Percentiles rank a stretch among this genome's conserved stretches.
phyloP scores from a whole-genome alignment of 2,113 vertebrate species.

The Periophthalmodon schlosseri region DNA sequence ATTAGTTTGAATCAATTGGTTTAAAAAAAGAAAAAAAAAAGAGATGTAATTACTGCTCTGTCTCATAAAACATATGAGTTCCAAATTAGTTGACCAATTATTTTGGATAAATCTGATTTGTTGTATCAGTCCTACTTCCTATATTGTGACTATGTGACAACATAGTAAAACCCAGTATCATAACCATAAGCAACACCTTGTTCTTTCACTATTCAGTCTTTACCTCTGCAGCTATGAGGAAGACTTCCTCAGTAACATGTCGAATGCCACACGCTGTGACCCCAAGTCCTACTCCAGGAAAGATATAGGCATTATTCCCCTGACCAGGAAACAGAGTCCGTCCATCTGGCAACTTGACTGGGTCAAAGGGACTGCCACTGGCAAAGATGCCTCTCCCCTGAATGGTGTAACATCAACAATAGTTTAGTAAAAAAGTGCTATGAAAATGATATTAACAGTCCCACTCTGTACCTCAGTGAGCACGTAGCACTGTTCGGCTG shows the following conservation, averaged over 20 bases:
- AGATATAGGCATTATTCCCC: constrained; percentile 97
- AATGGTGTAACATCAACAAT: constrained; percentile 15
- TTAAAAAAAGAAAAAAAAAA: background rate
- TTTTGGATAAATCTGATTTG: background rate
- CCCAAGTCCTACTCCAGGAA: constrained; percentile 91
- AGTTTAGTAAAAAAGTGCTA: background rate
- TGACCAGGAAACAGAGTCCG: constrained; percentile 88
- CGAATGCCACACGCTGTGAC: constrained; percentile 83
- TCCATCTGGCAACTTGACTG: constrained; percentile 87
- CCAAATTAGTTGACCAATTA: background rate
- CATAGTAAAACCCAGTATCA: background rate
- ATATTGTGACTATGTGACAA: no score
- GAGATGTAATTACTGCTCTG: background rate
- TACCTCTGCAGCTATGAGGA: constrained; percentile 94
- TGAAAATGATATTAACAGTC: background rate
- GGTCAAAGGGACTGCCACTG: constrained; percentile 95
- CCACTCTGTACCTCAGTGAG: constrained; percentile 83
- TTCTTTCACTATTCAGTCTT: constrained; percentile 12
- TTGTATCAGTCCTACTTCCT: background rate
- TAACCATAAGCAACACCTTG: background rate
- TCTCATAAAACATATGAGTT: background rate
- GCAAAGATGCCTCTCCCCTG: constrained; percentile 94
- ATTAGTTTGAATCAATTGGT: background rate
- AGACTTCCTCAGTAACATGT: constrained; percentile 84
- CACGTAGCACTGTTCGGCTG: constrained; percentile 93